phyloP scores from a whole-genome alignment of 2,113 vertebrate genomes.

The Elephas maximus region DNA sequence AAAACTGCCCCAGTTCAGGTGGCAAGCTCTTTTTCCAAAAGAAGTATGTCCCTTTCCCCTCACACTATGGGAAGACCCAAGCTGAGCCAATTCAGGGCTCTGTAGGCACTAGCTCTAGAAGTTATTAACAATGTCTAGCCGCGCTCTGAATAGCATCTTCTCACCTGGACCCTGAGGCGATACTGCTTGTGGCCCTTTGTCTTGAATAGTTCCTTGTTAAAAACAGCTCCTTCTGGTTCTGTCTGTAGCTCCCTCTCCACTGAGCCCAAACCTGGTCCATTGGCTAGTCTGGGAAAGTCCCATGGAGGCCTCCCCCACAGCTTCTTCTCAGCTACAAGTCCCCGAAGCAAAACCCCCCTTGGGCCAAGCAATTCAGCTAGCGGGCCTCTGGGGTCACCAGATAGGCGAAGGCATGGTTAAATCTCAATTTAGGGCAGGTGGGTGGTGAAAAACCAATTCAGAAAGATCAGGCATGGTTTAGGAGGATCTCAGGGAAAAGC shows the following conservation, averaged over 20 bases:
- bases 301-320: not conserved
- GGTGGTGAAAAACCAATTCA: not conserved
- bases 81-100: not conserved
- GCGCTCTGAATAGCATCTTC: not conserved
- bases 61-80: not conserved
- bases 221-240: not conserved
- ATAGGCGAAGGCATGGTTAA: not conserved
- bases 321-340: not conserved
- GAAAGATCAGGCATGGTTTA: constrained; percentile 1
- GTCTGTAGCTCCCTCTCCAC: not conserved
- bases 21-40: not conserved
- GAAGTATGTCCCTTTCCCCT: not conserved
- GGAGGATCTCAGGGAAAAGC: not conserved
- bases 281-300: not conserved
- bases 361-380: not conserved
- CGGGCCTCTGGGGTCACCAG: not conserved
- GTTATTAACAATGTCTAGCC: not conserved
- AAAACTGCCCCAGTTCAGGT: not conserved
- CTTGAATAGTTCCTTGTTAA: constrained; percentile 20
- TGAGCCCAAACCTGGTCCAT: not conserved
- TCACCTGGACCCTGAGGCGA: not conserved
- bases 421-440: not conserved
- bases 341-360: not conserved
- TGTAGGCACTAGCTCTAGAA: not conserved
- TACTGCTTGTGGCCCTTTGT: not conserved